Base-by-base conservation (phyloP, 2,113 vertebrate genomes). In the Corynorhinus townsendii region DNA sequence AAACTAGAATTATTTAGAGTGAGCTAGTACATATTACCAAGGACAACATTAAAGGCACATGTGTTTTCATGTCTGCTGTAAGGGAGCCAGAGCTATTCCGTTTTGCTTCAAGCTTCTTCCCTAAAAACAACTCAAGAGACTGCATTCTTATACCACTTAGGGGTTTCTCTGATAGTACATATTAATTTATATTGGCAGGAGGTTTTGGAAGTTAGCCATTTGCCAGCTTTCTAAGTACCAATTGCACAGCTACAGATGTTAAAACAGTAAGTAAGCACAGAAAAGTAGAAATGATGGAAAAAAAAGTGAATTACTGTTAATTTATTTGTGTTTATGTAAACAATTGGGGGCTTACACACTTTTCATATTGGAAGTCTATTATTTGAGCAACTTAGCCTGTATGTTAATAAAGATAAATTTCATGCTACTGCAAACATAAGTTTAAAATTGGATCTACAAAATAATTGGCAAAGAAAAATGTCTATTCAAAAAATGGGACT, bases 181-280 rank as follows among this genome's bases (percentile, higher is more conserved):
- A 97, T 96, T 97, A 98, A 98, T 96, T 98, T 97, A 83, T 91
- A 97, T 89, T 97, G 97, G 92, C 97, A 98, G 71, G 30, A 93
- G 88, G 6, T 26, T 82, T 3, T 98, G 97, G 96, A 98, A 96
- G 49, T 93, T 4, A 96, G 94, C 89, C 97, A 98, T 92, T 92
- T 98, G 47, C 72, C 86, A 96, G 45, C n/a, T 96, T 98, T 95
- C 85, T 76, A 97, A 95, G 94, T n/a, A 79, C 26, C 95, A 81
- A 84, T 62, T 90, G 45, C 93, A 81, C 0, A 0, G 33, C 28
- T 95, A 92, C 33, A 86, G 43, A 95, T 96, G 47, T 24, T 95
- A 35, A 0, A 97, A 81, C 75, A 97, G 52, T 94, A 97, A 26
- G 69, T 95, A 97, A 49, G 59, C 96, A 96, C 19, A 45, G 4